Percentiles rank a stretch among this genome's conserved stretches.
Evolutionary conservation across 1,140 invertebrate genomes (phyloP).

Genomic region (Eumaeus atala): DNA sequence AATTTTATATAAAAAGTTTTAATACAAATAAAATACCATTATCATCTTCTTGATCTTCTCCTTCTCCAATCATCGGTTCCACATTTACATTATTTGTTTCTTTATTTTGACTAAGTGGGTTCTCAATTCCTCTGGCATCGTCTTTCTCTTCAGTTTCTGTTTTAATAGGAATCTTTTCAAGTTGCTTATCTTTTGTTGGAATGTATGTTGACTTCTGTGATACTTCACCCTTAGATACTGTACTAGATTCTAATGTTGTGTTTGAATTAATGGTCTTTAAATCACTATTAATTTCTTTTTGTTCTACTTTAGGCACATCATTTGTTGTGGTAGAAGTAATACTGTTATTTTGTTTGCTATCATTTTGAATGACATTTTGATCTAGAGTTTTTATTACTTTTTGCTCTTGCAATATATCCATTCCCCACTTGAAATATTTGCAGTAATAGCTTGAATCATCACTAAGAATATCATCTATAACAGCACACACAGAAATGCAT

Average conservation of each 20-base stretch:
- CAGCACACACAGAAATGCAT: conserved; percentile 42
- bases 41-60: conserved; percentile 19
- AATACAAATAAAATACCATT: not conserved
- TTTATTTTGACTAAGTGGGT: conserved; percentile 9
- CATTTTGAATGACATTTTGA: not conserved
- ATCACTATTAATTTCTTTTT: not conserved
- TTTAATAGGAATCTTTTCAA: conserved; percentile 4
- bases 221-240: not conserved
- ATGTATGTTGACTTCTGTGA: not conserved
- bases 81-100: conserved; percentile 9
- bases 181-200: not conserved
- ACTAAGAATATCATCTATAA: conserved; percentile 30
- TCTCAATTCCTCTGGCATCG: conserved; percentile 14
- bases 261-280: not conserved
- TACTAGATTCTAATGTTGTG: not conserved
- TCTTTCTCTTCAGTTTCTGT: conserved; percentile 14
- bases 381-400: not conserved
- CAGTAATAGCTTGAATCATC: conserved; percentile 50
- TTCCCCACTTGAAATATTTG: conserved; percentile 58
- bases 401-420: conserved; percentile 31
- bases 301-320: not conserved
- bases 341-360: not conserved
- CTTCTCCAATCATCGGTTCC: conserved; percentile 5
- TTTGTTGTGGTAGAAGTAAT: not conserved
- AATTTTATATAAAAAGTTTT: no score